Conservation (phyloP, 2,113 vertebrate genomes). For the Oreotragus oreotragus region DNA sequence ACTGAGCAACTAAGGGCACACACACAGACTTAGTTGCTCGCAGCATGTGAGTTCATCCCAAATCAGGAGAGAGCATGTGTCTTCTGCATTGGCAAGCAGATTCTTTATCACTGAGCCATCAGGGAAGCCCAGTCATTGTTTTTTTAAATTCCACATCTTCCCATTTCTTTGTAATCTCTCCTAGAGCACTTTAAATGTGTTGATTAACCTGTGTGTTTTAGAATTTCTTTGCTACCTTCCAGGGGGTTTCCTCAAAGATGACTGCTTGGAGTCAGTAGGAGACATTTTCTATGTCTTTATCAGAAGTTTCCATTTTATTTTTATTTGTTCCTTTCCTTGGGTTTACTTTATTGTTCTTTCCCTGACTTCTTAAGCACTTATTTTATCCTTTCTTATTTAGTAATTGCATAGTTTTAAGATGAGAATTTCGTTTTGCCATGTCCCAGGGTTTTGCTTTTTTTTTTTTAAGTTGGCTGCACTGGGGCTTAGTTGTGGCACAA, state of each 20-base stretch:
- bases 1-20: neutral
- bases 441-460: neutral
- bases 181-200: neutral
- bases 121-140: neutral
- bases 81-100: neutral
- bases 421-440: neutral
- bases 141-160: neutral
- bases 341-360: neutral
- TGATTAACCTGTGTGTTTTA: neutral
- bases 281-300: neutral
- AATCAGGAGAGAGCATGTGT: neutral
- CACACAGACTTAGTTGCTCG: neutral
- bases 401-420: neutral
- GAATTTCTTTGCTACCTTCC: neutral
- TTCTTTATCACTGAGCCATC: neutral
- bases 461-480: neutral
- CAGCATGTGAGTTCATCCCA: neutral
- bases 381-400: neutral
- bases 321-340: neutral
- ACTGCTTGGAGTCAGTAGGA: neutral
- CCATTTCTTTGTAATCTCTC: neutral
- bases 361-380: neutral
- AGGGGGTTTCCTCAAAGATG: neutral
- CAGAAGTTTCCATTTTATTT: neutral
- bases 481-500: neutral